Base-by-base conservation (phyloP, 2,113 vertebrate genomes). In the Pyxicephalus adspersus region DNA sequence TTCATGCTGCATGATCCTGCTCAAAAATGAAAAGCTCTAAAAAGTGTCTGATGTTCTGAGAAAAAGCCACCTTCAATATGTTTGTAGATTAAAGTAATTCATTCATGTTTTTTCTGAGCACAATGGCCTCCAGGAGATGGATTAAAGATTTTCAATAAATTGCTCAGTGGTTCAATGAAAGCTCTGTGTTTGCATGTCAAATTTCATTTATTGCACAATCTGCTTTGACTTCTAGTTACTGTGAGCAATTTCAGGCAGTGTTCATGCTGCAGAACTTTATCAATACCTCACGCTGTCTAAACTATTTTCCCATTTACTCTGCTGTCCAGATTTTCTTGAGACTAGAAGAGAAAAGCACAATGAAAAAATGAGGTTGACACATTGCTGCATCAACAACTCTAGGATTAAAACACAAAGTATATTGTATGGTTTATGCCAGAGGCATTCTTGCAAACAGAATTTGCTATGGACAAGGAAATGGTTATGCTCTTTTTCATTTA, bases 201-300 rank as follows among this genome's bases (percentile, higher is more conserved):
- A 75, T 82, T 82, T 82, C 80, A 75, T 82, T 82, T 82, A 75
- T 82, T 75, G 68, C 79, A 74, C 79, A 81, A 73, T 81, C 60
- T 73, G 60, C 68, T 81, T 54, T 65, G 79, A 74, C 60, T 65
- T 70, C 79, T 74, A 73, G 68, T 81, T 81, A 74, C 61, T 52
- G 68, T 64, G 68, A 81, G 51, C 78, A 80, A 80, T 80, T 72
- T 72, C 66, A 72, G 57, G 77, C 68, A 55, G 26, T 80, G 60
- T 28, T 63, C 51, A 52, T 72, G 52, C 79, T 64, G 79, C 60
- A 81, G 68, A 81, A 73, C 60, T 74, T 81, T 81, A 81, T 81
- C 79, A 81, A 81, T 64, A 81, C 63, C 34, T 64, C 58, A 57
- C 23, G 45, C 68, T 74, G 79, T 64, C 65, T 55, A 51, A 73